Base-by-base conservation (phyloP, 92 coral and sea anemone species). In the Porites lobata region DNA sequence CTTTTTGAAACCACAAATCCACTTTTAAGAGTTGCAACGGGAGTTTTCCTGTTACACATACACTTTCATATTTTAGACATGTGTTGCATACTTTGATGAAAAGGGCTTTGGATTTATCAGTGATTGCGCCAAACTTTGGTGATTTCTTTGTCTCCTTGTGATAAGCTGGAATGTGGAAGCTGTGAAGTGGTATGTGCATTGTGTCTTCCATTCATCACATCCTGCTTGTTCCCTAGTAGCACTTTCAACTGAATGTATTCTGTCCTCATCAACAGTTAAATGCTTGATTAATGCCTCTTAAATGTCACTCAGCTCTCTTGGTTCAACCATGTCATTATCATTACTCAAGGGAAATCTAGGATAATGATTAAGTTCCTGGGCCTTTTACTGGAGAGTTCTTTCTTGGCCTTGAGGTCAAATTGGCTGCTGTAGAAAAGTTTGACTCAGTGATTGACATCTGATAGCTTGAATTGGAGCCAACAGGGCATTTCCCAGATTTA, bases 21-120 rank as follows among this genome's bases (percentile, higher is more conserved):
- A 38, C 6, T 38, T 26, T 9, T 69, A 43, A 85, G 77, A 9
- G 82, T 89, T 29, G 53, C 24, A 13, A 92, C 86, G 10, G 93
- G 95, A 14, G 85, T 89, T 69, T 24, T 77, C 15, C 50, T 86
- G 56, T 67, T 79, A 0, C 47, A 10, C 94, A 87, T 38, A 3
- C 24, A 91, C 56, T 80, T 64, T 93, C 93, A 84, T 87, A 91
- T 29, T 76, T 91, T 38, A 79, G 50, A 92, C 96, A 91, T 93
- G 96, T 47, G 80, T 89, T 0, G 65, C 59, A 57, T 85, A 73
- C 57, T 82, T 87, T 2, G 90, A 84, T 0, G 88, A n/a, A 79
- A 91, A 58, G 24, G 61, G 71, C 53, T 86, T 93, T 51, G 94
- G 94, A 69, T 93, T 51, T 47, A 93, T 77, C 6, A 87, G 51